Base-by-base conservation (phyloP, 53 echinoderm and acorn worm species). In the Zoroaster sp. region DNA sequence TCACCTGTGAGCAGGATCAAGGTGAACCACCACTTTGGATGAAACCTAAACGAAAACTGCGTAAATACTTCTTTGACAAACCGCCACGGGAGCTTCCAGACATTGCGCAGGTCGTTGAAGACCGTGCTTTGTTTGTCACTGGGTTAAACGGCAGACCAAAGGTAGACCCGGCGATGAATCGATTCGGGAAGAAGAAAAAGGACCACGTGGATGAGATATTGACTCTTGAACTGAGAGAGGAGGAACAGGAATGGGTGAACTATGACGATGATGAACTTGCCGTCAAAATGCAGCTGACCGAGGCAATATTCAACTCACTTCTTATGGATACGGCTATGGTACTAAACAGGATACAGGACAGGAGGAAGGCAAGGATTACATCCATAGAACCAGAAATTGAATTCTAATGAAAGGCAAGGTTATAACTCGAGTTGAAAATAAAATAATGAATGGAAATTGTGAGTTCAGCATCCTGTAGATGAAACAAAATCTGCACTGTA, bases 181-280 rank as follows among this genome's bases (percentile, higher is more conserved):
- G 88, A 4, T 92, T 92, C 67, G 88, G 83, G 14, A 95, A 93
- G 86, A 95, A 95, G 89, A 97, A 97, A 69, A 93, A 95, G 47
- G 95, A 97, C 72, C 95, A 95, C n/a, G 98, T 97, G 23, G 98
- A 97, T 21, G 98, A 97, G 74, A 97, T 97, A 54, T 73, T 97
- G 46, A 97, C 93, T 8, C 88, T 93, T 59, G 98, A 97, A 59
- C 91, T 97, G 9, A 83, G 95, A 52, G 98, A 92, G 72, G 98
- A 97, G 54, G 95, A 97, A 35, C 95, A 94, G 37, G 98, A 97
- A 47, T 95, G 95, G 98, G 95, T 97, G 44, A 92, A 97, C 83
- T 97, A 97, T 66, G 95, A 95, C 45, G 93, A 97, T 21, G 98
- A 97, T 72, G 98, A 97, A 53, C 73, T 95, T 9, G 89, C 98